A percentile compares a stretch with the other conserved stretches of the same genome.
These are phyloP conservation scores for Leptoteleia sp. DNA, from an alignment of 1,140 invertebrate genomes.

Conservation along the genomic window DNA sequence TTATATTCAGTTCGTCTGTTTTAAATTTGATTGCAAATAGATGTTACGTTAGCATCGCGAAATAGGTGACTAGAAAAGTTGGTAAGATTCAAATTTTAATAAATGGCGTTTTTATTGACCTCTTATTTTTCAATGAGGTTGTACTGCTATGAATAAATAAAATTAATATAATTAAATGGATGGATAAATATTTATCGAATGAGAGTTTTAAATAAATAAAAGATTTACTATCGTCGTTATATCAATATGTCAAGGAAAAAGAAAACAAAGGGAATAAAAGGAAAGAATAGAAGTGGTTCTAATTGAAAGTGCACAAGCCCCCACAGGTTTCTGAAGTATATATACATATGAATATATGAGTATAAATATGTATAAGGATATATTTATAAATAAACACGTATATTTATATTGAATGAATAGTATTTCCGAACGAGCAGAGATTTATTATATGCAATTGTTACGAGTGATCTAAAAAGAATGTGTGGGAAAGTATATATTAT, in stretches of 20 bases:
- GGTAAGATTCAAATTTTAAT: too few relatives aligned
- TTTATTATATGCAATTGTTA: conserved; percentile 61
- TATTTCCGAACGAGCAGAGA: conserved; percentile 52
- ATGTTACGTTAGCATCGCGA: too few relatives aligned
- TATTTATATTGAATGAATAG: conserved; percentile 35
- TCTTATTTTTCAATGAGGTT: too few relatives aligned
- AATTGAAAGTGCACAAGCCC: conserved; percentile 40
- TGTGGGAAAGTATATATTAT: conserved; percentile 21
- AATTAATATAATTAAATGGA: too few relatives aligned
- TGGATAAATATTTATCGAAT: conserved; percentile 43
- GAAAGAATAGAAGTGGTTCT: conserved; percentile 17
- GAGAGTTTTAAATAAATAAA: conserved; percentile 36
- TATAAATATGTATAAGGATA: conserved; percentile 27
- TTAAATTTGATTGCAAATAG: too few relatives aligned
- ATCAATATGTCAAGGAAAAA: conserved; percentile 17
- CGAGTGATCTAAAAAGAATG: conserved; percentile 39
- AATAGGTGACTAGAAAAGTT: too few relatives aligned
- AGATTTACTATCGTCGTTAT: conserved; percentile 44
- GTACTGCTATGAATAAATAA: too few relatives aligned
- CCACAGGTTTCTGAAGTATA: conserved; percentile 30
- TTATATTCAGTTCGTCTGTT: too few relatives aligned
- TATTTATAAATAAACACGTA: too few relatives aligned
- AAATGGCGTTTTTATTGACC: too few relatives aligned
- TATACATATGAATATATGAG: conserved; percentile 14
- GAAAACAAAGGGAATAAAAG: neutral